A percentile compares a stretch with the other conserved stretches of the same genome.
These are phyloP conservation scores for Poeciliopsis turneri DNA, from an alignment of 2,797 vertebrate genomes.

Conservation along the genomic window DNA sequence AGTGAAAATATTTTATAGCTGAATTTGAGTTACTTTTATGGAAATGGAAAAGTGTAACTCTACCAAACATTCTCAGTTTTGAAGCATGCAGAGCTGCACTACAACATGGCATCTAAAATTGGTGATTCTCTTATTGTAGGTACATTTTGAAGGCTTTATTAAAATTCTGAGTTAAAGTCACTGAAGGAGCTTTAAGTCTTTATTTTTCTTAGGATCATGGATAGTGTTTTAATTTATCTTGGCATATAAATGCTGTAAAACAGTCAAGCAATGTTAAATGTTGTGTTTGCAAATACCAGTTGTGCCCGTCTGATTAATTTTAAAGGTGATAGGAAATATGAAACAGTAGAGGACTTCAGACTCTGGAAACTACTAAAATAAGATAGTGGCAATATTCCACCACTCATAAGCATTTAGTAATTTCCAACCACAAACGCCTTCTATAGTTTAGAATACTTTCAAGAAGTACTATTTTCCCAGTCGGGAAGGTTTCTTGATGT, in stretches of 20 bases:
- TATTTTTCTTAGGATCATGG: neutral
- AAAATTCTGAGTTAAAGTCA: neutral
- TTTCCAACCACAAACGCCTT: neutral
- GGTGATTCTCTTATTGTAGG: neutral
- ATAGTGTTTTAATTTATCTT: neutral
- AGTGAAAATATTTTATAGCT: neutral
- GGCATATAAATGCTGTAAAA: neutral
- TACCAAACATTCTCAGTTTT: neutral
- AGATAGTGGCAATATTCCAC: neutral
- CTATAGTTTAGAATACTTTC: neutral
- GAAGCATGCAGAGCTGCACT: neutral
- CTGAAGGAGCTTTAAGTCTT: neutral
- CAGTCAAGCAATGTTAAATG: neutral
- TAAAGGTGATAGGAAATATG: neutral
- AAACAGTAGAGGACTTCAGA: neutral
- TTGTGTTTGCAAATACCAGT: neutral
- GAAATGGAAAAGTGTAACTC: neutral
- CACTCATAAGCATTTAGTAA: neutral
- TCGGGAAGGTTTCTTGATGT: neutral
- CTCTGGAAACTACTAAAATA: neutral
- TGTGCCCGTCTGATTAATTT: neutral
- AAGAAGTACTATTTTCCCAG: neutral
- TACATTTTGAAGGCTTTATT: neutral
- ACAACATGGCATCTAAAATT: neutral
- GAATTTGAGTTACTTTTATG: neutral